Conservation (phyloP, 2,113 vertebrate genomes). For the Jaculus jaculus region DNA sequence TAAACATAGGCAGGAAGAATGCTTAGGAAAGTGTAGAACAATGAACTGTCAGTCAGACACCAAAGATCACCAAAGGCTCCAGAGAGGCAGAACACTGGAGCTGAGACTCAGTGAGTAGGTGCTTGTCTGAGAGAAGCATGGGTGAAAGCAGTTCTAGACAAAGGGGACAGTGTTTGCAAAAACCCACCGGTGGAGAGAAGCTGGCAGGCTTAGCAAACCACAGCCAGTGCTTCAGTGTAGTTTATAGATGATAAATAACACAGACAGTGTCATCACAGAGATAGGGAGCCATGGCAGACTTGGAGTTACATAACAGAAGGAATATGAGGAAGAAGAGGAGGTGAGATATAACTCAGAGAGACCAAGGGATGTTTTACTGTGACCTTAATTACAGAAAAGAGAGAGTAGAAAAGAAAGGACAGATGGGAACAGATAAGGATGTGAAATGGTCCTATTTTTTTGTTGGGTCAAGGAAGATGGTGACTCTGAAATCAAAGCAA, state of each 20-base stretch:
- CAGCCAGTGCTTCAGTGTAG: neutral
- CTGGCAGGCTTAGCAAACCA: neutral
- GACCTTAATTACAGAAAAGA: neutral
- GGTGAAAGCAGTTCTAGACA: neutral
- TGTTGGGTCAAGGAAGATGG: neutral
- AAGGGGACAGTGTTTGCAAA: neutral
- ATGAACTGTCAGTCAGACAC: fast-evolving
- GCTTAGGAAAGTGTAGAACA: neutral
- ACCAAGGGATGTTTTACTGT: neutral
- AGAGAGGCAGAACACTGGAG: fast-evolving
- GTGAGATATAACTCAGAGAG: neutral
- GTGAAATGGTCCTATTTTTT: neutral
- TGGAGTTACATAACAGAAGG: neutral
- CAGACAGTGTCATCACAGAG: neutral
- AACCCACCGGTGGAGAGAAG: neutral
- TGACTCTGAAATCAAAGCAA: neutral
- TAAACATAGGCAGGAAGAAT: fast-evolving
- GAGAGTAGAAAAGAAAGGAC: neutral
- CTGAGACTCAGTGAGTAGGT: neutral
- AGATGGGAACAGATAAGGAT: neutral
- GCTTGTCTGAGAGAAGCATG: neutral
- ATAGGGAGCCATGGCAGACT: neutral
- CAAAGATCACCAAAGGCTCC: neutral
- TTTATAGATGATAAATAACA: neutral
- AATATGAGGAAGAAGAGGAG: neutral